phyloP scores from a whole-genome alignment of 2,888 invertebrate genomes.

The Scrobipalpa atriplicella region DNA sequence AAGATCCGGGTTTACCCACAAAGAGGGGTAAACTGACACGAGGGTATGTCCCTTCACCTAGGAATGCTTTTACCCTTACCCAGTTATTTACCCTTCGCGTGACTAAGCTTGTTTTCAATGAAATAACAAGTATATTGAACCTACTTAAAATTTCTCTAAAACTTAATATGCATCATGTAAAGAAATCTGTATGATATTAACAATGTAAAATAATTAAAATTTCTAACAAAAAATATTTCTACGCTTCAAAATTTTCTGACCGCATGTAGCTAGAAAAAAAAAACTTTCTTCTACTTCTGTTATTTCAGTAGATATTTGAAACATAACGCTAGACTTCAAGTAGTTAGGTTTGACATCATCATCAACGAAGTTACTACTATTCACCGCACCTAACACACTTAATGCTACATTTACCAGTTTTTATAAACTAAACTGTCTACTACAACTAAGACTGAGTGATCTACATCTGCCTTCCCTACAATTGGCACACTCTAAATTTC shows the following conservation, averaged over 20 bases:
- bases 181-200: neutral
- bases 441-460: neutral
- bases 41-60: slow-evolving; percentile 76
- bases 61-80: slow-evolving; percentile 55
- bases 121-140: neutral
- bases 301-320: neutral
- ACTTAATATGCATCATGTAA: neutral
- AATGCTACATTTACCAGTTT: neutral
- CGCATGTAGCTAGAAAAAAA: slow-evolving; percentile 3
- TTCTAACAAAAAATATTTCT: neutral
- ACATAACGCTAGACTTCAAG: slow-evolving; percentile 2
- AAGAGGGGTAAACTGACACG: slow-evolving; percentile 79
- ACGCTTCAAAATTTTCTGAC: neutral
- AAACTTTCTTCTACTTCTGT: neutral
- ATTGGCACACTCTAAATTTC: neutral
- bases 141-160: neutral
- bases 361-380: neutral
- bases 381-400: neutral
- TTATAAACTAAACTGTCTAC: neutral
- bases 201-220: neutral
- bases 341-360: slow-evolving; percentile 1
- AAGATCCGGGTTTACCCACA: slow-evolving; percentile 76
- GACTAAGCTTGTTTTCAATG: slow-evolving; percentile 7
- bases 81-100: slow-evolving; percentile 9
- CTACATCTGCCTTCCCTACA: neutral